Base-by-base conservation (phyloP, 2,888 invertebrate species). In the Brachypterus glaber region DNA sequence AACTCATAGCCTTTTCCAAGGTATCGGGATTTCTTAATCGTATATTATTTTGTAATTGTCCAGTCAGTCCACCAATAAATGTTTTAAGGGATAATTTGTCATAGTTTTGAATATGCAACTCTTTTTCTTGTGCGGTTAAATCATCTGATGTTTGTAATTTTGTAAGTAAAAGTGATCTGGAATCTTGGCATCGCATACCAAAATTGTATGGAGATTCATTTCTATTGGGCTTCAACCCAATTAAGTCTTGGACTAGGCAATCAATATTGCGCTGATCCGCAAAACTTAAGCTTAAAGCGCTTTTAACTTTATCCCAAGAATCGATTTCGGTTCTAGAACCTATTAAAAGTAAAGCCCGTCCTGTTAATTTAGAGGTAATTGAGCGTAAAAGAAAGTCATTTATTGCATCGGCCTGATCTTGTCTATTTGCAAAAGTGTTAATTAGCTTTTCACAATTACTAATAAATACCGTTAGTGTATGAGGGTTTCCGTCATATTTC, bases 111-210 rank as follows among this genome's bases (percentile, higher is more conserved):
- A n/a, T n/a, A n/a, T n/a, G n/a, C n/a, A n/a, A n/a, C n/a, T n/a
- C n/a, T n/a, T 30, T 40, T 37, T 29, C 34, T 17, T 16, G 18
- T 39, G 16, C 13, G 3, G 11, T 3, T 3, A 16, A n/a, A n/a
- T n/a, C 2, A 11, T 4, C 3, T 8, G 12, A 13, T 13, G 14
- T 33, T 21, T 35, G 34, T 2, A 39, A 26, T 35, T 39, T 39
- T 9, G 12, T 27, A 15, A 39, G 11, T 7, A 35, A 16, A 7
- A 34, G 24, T 26, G 26, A 26, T 18, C 39, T 39, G 9, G 33
- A 9, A 16, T 38, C 38, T 35, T 39, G 35, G 24, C 33, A 35
- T 26, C 34, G 26, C 39, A 39, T 39, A 11, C 39, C 39, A 24
- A 39, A 39, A 35, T 35, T 39, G 14, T 39, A 35, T 2, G 33